Base-by-base conservation (phyloP, 2,113 vertebrate species). In the Dicrurus megarhynchus region DNA sequence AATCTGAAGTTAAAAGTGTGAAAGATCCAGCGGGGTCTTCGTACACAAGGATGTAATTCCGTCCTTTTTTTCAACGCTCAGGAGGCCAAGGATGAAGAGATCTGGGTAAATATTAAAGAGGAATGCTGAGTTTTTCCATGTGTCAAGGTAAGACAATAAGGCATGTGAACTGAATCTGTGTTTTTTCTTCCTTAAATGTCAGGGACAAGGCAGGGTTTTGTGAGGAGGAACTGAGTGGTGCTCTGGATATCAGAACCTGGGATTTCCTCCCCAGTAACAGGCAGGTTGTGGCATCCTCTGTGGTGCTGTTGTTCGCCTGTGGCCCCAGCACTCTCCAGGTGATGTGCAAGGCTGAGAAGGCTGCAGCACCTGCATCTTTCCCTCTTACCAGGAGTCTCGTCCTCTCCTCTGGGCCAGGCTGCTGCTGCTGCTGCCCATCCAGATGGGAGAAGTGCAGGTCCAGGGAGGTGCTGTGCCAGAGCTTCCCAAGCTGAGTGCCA, bases 341-440 rank as follows among this genome's bases (percentile, higher is more conserved):
- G 55, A 47, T 11, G 44, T 19, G 55, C 28, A 26, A 1, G 4
- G 1, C 16, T 20, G n/a, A 77, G n/a, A n/a, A 49, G 23, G 10
- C 18, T 42, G 63, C 42, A n/a, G 14, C 10, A 19, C 11, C 16
- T 15, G 46, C 26, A 10, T 47, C 11, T 19, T 6, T 37, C 28
- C 3, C 26, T 67, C 8, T 0, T n/a, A 1, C 39, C 12, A 7
- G 16, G 37, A 6, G 3, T 1, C 70, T 67, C 50, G n/a, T 35
- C 28, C 28, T 84, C 3, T 15, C 5, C 13, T 24, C 0, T 1
- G 0, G 3, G 21, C 22, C 5, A 15, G 50, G 57, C 9, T 50
- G 44, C 9, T 35, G 24, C 8, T 32, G 5, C 37, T 39, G 49
- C 32, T 53, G 55, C 55, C 28, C 24, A 5, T 15, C 13, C 27